Percentiles rank a stretch among this genome's conserved stretches.
Conservation (phyloP, 2,888 invertebrate genomes). For the Cerceris ruficornis region DNA sequence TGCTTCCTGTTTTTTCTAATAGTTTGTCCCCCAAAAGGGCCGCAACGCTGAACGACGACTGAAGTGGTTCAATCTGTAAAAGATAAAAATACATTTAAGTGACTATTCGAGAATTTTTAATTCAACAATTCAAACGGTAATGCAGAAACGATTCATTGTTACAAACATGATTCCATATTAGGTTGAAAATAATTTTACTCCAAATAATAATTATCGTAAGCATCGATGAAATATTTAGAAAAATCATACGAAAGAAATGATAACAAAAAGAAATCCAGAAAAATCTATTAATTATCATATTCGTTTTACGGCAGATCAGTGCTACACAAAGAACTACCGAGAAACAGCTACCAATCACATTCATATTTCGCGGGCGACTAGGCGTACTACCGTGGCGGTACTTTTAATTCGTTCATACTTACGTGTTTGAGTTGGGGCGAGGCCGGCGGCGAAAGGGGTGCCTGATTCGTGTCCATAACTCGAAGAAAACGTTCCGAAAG, state of each 20-base stretch:
- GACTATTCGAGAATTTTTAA: not conserved
- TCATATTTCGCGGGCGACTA: conserved; percentile 64
- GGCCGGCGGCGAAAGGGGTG: conserved; percentile 78
- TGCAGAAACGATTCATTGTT: not conserved
- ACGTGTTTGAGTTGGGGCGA: conserved; percentile 77
- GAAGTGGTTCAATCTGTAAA: conserved; percentile 74
- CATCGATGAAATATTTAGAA: too few relatives aligned
- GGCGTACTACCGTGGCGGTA: conserved; percentile 57
- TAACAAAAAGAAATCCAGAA: not conserved
- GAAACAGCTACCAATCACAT: conserved; percentile 6
- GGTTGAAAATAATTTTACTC: not conserved
- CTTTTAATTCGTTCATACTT: conserved; percentile 63
- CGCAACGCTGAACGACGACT: conserved; percentile 78
- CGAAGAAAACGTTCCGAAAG: conserved; percentile 10
- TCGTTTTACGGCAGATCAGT: not conserved
- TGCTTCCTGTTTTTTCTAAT: conserved; percentile 32
- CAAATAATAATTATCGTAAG: too few relatives aligned
- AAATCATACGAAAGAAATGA: not conserved
- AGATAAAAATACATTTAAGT: conserved; percentile 27
- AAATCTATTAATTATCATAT: not conserved
- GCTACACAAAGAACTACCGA: not conserved
- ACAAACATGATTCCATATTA: not conserved
- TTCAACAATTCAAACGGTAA: not conserved
- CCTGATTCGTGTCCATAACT: conserved; percentile 69
- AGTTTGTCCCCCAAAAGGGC: conserved; percentile 77